Percentiles rank a stretch among this genome's conserved stretches.
phyloP scores from a whole-genome alignment of 1,140 invertebrate genomes.

The Apis laboriosa region DNA sequence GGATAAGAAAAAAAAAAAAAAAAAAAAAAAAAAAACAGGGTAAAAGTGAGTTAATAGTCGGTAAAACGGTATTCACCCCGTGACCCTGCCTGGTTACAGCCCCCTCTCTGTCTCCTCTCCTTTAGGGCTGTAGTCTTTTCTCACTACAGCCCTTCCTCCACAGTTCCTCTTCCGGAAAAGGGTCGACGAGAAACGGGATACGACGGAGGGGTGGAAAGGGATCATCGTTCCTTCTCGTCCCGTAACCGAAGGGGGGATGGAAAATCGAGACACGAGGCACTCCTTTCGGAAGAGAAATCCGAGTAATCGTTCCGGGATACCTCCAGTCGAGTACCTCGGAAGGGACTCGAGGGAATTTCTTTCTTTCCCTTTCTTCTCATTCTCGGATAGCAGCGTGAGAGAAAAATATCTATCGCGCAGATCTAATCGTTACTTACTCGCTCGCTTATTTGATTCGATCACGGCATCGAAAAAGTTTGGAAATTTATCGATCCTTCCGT shows the following conservation, averaged over 20 bases:
- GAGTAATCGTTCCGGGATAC: conserved; percentile 59
- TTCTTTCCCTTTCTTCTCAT: not conserved
- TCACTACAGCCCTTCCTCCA: conserved; percentile 13
- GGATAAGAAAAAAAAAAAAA: conserved; percentile 35
- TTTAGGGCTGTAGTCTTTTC: conserved; percentile 44
- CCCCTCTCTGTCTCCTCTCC: conserved; percentile 14
- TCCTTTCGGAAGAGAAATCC: conserved; percentile 72
- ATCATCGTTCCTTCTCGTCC: conserved; percentile 33
- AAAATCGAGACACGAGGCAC: conserved; percentile 63
- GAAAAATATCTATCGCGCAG: not conserved
- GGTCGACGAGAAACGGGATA: conserved; percentile 24
- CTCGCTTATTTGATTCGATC: too few species aligned
- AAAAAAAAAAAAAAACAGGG: conserved; percentile 65
- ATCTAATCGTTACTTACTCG: too few species aligned
- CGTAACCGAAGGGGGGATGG: conserved; percentile 9
- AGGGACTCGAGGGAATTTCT: conserved; percentile 1
- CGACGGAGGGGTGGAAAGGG: conserved; percentile 21
- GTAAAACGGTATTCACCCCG: conserved; percentile 80
- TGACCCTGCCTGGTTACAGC: conserved; percentile 64
- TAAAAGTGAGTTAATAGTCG: conserved; percentile 82
- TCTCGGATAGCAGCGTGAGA: conserved; percentile 59
- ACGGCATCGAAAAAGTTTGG: too few species aligned
- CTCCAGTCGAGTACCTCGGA: conserved; percentile 45
- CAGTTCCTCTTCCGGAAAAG: conserved; percentile 48
- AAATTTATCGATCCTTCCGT: too few species aligned